Percentiles rank a stretch among this genome's conserved stretches.
Conservation (phyloP, 2,113 vertebrate genomes). For the Sylvia atricapilla region DNA sequence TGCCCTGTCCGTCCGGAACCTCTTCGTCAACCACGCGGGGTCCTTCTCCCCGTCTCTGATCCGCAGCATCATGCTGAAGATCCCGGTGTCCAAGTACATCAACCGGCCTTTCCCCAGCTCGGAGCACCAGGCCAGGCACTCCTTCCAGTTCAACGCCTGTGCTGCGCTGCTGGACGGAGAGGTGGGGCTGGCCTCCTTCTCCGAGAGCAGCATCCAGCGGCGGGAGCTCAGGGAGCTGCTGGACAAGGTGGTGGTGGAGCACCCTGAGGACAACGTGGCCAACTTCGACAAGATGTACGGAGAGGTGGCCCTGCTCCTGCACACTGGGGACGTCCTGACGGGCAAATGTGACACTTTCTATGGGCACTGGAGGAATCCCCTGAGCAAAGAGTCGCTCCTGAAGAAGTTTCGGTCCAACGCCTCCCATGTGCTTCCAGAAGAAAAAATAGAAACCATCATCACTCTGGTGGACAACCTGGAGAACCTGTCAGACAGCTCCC, state of each 20-base stretch:
- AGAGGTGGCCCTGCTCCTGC: conserved; percentile 80
- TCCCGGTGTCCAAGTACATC: conserved; percentile 87
- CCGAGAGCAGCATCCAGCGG: conserved; percentile 60
- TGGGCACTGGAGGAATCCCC: conserved; percentile 88
- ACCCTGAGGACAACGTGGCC: conserved; percentile 81
- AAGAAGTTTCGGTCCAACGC: conserved; percentile 84
- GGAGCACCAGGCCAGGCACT: conserved; percentile 86
- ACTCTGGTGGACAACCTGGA: conserved; percentile 74
- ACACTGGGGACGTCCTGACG: conserved; percentile 72
- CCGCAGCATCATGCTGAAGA: conserved; percentile 77
- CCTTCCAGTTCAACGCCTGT: conserved; percentile 89
- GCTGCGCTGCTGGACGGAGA: conserved; percentile 82
- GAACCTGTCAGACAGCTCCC: conserved; percentile 61
- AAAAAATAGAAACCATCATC: conserved; percentile 74
- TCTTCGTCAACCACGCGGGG: conserved; percentile 69
- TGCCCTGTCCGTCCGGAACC: conserved; percentile 76
- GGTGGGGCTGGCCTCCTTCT: conserved; percentile 79
- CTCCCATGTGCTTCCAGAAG: conserved; percentile 68
- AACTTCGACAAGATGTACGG: conserved; percentile 87
- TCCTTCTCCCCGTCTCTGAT: conserved; percentile 69
- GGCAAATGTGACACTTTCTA: conserved; percentile 88
- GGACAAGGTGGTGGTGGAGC: conserved; percentile 79
- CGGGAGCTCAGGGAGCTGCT: conserved; percentile 78
- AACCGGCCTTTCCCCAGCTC: conserved; percentile 85
- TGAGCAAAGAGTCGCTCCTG: conserved; percentile 79